Evolutionary conservation across 1,140 invertebrate genomes (phyloP).

Genomic region (Drosophila malerkotliana): DNA sequence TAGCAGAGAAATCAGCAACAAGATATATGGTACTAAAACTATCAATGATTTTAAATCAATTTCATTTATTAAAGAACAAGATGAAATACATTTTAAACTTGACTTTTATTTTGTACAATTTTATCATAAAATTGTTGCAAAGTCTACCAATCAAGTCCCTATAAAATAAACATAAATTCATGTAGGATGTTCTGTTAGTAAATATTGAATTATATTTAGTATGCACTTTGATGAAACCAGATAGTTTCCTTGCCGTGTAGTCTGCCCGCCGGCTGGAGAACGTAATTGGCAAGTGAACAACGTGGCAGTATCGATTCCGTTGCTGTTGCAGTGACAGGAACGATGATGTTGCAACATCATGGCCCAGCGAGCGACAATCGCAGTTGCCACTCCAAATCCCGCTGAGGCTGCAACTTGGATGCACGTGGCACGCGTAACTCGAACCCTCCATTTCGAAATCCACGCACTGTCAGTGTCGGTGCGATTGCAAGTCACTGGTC

Average conservation of each 20-base stretch:
- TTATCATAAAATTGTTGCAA: no score
- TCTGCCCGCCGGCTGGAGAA: neutral
- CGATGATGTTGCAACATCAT: slow-evolving; percentile 52
- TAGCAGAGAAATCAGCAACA: neutral
- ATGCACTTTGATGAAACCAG: neutral
- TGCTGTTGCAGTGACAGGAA: slow-evolving; percentile 26
- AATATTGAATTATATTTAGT: neutral
- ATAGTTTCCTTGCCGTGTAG: slow-evolving; percentile 11
- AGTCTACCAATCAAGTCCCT: no score
- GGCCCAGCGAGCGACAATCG: slow-evolving; percentile 19
- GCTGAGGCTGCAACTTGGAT: slow-evolving; percentile 1
- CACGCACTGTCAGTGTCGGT: slow-evolving; percentile 3
- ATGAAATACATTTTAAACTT: neutral
- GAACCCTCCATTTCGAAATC: slow-evolving; percentile 3
- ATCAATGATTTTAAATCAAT: neutral
- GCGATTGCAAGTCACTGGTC: slow-evolving; percentile 63
- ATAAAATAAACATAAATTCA: no score
- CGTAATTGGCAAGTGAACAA: slow-evolving; percentile 73
- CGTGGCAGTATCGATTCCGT: slow-evolving; percentile 1
- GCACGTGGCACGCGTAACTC: slow-evolving; percentile 20
- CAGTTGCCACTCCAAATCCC: slow-evolving; percentile 29
- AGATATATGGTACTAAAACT: no score
- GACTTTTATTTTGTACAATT: neutral
- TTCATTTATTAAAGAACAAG: neutral
- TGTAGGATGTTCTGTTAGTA: neutral